Evolutionary conservation across 2,888 invertebrate genomes (phyloP).

Genomic region (Listrodromus nycthemerus): DNA sequence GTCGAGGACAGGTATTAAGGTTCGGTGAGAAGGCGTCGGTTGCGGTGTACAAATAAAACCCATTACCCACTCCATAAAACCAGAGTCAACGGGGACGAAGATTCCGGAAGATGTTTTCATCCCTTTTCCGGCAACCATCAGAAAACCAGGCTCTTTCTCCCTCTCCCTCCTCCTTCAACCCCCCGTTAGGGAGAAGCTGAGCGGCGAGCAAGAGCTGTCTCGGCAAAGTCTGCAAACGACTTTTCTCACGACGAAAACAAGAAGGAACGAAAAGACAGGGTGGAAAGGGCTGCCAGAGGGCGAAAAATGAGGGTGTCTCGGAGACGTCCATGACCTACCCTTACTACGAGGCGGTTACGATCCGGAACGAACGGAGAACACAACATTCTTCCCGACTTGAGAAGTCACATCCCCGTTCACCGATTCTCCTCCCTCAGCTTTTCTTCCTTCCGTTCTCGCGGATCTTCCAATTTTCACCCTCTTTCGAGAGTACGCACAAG

Average conservation of each 20-base stretch:
- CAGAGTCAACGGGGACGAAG: constrained; percentile 41
- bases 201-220: constrained; percentile 49
- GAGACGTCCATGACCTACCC: constrained; percentile 81
- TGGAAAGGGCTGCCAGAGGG: constrained; percentile 62
- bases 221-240: constrained; percentile 70
- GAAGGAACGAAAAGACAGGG: constrained; percentile 52
- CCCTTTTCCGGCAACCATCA: constrained; percentile 55
- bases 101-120: constrained; percentile 68
- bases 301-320: constrained; percentile 78
- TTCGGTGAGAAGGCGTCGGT: constrained; percentile 70
- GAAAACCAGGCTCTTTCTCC: neutral
- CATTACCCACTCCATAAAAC: constrained; percentile 81
- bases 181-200: constrained; percentile 20
- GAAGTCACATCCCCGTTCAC: constrained; percentile 63
- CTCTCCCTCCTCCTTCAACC: neutral
- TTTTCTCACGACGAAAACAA: constrained; percentile 73
- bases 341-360: constrained; percentile 75
- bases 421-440: constrained; percentile 67
- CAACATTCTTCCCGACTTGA: constrained; percentile 53
- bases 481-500: constrained; percentile 53
- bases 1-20: constrained; percentile 69
- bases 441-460: constrained; percentile 43
- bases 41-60: constrained; percentile 82
- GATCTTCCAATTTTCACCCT: constrained; percentile 63
- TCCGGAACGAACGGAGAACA: constrained; percentile 47